Conservation (phyloP, 2,797 vertebrate genomes). For the Hapalemur alaotrensis region DNA sequence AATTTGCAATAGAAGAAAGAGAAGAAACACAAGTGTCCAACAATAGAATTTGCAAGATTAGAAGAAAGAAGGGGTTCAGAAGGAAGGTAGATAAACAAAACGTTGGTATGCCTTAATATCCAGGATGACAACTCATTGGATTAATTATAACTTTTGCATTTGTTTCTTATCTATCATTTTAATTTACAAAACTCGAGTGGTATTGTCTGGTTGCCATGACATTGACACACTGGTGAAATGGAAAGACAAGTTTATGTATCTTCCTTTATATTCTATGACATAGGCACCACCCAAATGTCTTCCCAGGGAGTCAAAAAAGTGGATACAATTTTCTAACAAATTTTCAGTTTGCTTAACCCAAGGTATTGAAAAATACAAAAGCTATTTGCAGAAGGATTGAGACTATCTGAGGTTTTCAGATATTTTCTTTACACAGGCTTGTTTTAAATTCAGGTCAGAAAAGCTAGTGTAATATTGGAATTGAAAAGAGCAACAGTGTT, state of each 20-base stretch:
- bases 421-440: not conserved
- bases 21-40: not conserved
- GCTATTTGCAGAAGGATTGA: conserved; percentile 66
- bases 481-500: conserved; percentile 71
- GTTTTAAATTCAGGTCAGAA: conserved; percentile 74
- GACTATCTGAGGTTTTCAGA: conserved; percentile 26
- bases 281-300: not conserved
- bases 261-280: not conserved
- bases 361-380: conserved; percentile 65
- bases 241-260: not conserved
- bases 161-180: not conserved
- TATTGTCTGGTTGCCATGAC: not conserved
- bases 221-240: not conserved
- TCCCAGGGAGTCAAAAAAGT: not conserved
- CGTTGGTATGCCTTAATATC: not conserved
- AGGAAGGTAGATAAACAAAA: not conserved
- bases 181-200: not conserved
- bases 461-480: conserved; percentile 56
- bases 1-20: not conserved
- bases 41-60: not conserved
- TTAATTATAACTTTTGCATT: not conserved
- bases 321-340: conserved; percentile 46
- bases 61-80: not conserved
- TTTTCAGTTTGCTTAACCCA: conserved; percentile 33
- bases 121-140: not conserved